phyloP scores from a whole-genome alignment of 2,888 invertebrate genomes.

The Tromatobia lineatoria region DNA sequence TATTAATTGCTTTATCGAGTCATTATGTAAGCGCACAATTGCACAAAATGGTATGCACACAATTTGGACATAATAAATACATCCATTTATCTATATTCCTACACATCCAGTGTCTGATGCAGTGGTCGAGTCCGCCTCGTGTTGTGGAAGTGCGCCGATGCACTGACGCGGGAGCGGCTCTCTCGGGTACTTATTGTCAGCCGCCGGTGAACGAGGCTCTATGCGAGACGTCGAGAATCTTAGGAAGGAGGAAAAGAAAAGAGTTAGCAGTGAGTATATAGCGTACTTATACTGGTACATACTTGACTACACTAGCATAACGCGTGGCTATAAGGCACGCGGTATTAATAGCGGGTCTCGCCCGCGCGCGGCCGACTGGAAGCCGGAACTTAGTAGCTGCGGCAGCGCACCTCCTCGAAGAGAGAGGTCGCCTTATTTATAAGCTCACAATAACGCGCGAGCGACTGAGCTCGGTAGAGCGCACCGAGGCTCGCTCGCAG shows the following conservation, averaged over 20 bases:
- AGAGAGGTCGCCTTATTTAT: conserved; percentile 63
- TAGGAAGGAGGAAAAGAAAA: conserved; percentile 12
- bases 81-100: background rate
- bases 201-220: background rate
- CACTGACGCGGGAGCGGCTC: background rate
- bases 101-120: background rate
- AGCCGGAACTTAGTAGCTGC: conserved; percentile 81
- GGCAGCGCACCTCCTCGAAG: conserved; percentile 73
- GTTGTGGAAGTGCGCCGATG: background rate
- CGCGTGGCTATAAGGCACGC: conserved; percentile 33
- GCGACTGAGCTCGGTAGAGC: conserved; percentile 46
- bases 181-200: background rate
- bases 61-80: no score
- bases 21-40: no score
- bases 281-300: background rate
- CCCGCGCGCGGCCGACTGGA: conserved; percentile 77
- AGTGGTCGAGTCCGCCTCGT: no score
- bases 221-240: background rate
- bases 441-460: conserved; percentile 57
- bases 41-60: no score
- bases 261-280: conserved; percentile 1
- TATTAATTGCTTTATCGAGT: no score
- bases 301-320: background rate
- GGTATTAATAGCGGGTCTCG: conserved; percentile 82
- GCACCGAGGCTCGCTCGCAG: conserved; percentile 45